A percentile compares a stretch with the other conserved stretches of the same genome.
Conservation (phyloP, 2,113 vertebrate species). For the Malurus alboscapulatus region DNA sequence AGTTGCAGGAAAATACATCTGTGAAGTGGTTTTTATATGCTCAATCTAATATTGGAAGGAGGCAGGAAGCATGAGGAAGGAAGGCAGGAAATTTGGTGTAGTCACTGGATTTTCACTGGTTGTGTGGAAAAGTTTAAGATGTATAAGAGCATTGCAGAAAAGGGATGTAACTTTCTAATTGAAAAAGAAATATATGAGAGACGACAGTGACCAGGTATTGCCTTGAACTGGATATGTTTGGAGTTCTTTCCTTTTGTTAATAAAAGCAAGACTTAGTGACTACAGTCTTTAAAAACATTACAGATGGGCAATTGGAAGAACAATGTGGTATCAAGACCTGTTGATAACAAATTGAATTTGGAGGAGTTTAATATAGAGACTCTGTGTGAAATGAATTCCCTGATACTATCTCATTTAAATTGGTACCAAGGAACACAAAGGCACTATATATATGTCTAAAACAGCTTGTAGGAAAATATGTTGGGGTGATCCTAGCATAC, state of each 20-base stretch:
- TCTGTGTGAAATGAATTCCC: background rate
- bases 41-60: background rate
- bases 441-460: background rate
- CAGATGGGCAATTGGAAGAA: background rate
- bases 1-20: background rate
- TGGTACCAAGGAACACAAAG: background rate
- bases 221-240: background rate
- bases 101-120: background rate
- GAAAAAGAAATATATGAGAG: background rate
- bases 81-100: background rate
- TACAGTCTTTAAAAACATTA: background rate
- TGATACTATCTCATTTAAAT: background rate
- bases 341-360: background rate
- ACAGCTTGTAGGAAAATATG: background rate
- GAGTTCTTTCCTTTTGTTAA: fast-evolving
- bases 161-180: background rate
- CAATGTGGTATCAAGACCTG: background rate
- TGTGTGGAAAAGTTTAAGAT: background rate
- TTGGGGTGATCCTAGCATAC: background rate
- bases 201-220: background rate
- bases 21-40: background rate
- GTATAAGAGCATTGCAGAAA: background rate
- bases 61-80: background rate
- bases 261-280: background rate
- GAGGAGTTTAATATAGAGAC: background rate